A percentile compares a stretch with the other conserved stretches of the same genome.
phyloP scores from a whole-genome alignment of 2,888 invertebrate species.

The Ctenicera cuprea region DNA sequence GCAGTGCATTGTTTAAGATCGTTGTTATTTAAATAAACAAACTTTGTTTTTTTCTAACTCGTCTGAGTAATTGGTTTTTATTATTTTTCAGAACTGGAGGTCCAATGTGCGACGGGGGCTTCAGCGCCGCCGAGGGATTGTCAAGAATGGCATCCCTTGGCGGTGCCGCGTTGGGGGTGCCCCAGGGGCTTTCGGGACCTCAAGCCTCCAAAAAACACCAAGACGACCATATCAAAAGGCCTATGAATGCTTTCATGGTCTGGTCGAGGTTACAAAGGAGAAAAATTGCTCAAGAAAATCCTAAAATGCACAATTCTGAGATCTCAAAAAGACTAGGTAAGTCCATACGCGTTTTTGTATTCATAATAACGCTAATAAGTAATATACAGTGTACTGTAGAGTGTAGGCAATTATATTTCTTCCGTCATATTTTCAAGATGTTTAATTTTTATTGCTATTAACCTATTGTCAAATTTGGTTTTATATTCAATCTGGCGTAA shows the following conservation, averaged over 20 bases:
- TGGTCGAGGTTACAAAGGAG: constrained; percentile 95
- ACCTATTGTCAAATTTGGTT: too few relatives aligned
- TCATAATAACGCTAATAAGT: constrained; percentile 27
- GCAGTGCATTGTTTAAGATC: too few relatives aligned
- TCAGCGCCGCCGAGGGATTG: constrained; percentile 78
- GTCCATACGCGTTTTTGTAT: too few relatives aligned
- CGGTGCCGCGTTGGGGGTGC: constrained; percentile 77
- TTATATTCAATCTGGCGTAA: too few relatives aligned
- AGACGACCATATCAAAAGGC: constrained; percentile 94
- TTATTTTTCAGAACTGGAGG: constrained; percentile 79
- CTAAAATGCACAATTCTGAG: constrained; percentile 99
- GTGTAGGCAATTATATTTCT: too few relatives aligned
- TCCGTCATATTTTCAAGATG: too few relatives aligned
- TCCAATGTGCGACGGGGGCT: constrained; percentile 83
- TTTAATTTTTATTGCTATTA: too few relatives aligned
- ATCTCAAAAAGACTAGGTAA: constrained; percentile 94
- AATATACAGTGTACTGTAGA: too few relatives aligned
- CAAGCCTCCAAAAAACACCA: constrained; percentile 78
- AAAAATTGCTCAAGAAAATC: constrained; percentile 98
- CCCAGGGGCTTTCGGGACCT: constrained; percentile 74
- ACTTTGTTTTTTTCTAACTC: too few relatives aligned
- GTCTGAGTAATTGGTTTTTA: not conserved
- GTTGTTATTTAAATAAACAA: too few relatives aligned
- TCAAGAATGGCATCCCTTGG: constrained; percentile 75
- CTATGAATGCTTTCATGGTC: constrained; percentile 99